phyloP scores from a whole-genome alignment of 1,140 invertebrate species.

The Leptoteleia sp. region DNA sequence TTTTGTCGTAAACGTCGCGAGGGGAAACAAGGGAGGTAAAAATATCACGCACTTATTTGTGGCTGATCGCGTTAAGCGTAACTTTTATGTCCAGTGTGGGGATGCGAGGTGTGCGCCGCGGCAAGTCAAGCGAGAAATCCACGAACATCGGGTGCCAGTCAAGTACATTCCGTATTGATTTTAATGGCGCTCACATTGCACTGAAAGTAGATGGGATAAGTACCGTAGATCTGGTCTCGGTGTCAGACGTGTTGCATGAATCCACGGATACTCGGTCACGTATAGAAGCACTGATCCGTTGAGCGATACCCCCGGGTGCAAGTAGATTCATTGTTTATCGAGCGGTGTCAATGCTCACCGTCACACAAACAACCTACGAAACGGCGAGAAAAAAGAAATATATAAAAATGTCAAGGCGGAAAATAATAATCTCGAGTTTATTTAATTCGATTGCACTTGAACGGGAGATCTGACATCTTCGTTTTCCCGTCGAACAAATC shows the following conservation, averaged over 20 bases:
- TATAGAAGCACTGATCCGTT: slow-evolving; percentile 59
- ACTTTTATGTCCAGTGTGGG: slow-evolving; percentile 39
- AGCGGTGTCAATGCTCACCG: slow-evolving; percentile 40
- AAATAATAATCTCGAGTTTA: slow-evolving; percentile 23
- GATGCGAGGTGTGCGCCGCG: slow-evolving; percentile 13
- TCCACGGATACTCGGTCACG: slow-evolving; percentile 63
- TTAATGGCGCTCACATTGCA: slow-evolving; percentile 69
- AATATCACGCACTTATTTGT: slow-evolving; percentile 53
- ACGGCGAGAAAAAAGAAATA: slow-evolving; percentile 4
- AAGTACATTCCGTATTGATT: slow-evolving; percentile 76
- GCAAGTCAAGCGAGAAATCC: slow-evolving; percentile 63
- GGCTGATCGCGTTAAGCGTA: slow-evolving; percentile 22
- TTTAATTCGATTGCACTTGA: slow-evolving; percentile 24
- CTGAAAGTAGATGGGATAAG: slow-evolving; percentile 63
- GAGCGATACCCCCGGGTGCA: slow-evolving; percentile 48
- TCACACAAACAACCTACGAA: slow-evolving; percentile 31
- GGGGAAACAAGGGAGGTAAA: slow-evolving; percentile 18
- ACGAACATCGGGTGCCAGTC: slow-evolving; percentile 70
- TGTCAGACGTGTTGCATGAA: slow-evolving; percentile 56
- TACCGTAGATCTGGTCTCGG: slow-evolving; percentile 56
- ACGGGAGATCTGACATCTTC: slow-evolving; percentile 14
- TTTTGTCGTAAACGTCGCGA: slow-evolving; percentile 33
- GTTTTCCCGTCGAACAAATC: not conserved
- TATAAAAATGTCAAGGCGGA: too few species aligned
- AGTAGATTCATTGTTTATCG: slow-evolving; percentile 61